phyloP scores from a whole-genome alignment of 2,888 invertebrate species.

The Amblyjoppa proteus region DNA sequence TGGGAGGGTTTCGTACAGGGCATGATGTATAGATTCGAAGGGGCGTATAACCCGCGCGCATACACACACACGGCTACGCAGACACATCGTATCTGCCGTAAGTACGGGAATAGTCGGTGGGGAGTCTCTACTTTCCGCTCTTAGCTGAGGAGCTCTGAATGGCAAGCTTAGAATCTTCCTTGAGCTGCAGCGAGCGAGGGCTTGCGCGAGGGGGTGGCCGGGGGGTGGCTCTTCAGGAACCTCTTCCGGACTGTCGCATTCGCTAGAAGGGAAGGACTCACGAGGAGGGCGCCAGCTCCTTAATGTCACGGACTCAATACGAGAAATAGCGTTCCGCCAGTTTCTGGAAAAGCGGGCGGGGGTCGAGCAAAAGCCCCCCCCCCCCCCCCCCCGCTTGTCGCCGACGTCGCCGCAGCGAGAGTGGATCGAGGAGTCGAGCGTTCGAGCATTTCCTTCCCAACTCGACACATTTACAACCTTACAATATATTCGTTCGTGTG shows the following conservation, averaged over 20 bases:
- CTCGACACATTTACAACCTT: conserved; percentile 33
- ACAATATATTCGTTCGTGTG: not conserved
- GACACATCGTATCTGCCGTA: conserved; percentile 21
- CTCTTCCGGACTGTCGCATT: conserved; percentile 57
- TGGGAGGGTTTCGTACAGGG: not conserved
- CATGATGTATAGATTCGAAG: conserved; percentile 36
- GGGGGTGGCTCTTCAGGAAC: conserved; percentile 40
- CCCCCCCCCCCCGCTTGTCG: not conserved
- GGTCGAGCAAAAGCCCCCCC: not conserved
- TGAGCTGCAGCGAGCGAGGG: conserved; percentile 42
- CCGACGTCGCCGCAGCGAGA: not conserved
- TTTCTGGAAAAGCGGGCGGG: conserved; percentile 18
- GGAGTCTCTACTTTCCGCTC: conserved; percentile 73
- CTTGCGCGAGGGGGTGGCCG: conserved; percentile 42
- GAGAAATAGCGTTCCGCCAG: conserved; percentile 66
- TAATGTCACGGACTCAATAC: conserved; percentile 76
- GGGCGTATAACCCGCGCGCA: conserved; percentile 2
- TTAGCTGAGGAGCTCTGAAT: conserved; percentile 70
- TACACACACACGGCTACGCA: conserved; percentile 42
- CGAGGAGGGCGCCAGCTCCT: conserved; percentile 68
- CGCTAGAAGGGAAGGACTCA: conserved; percentile 31
- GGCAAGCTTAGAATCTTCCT: conserved; percentile 75
- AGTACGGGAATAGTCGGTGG: conserved; percentile 68
- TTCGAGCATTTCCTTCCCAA: not conserved
- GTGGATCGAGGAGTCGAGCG: conserved; percentile 30